Evolutionary conservation across 2,888 invertebrate genomes (phyloP), one percentile per base, ranked within the genome.

Genomic region (Stenurella melanura): DNA sequence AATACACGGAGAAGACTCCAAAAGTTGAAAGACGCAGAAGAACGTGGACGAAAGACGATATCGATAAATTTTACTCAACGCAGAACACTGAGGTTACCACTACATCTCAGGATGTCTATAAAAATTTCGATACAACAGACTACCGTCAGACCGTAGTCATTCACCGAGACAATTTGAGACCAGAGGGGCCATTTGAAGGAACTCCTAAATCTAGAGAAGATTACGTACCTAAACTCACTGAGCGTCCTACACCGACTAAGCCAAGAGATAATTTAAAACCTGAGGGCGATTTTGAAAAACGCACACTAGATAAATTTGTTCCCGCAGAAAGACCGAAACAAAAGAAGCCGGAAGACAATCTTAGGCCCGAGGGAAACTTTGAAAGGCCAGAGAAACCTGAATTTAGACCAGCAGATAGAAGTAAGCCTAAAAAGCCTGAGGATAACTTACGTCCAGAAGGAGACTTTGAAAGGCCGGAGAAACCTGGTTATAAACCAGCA

Each of bases 41-140:
- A 67, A 94, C 94, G 0, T 94, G 94, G 93, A 94, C 93, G 0
- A 94, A 94, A 85, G 94, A 94, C 88, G 94, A 94, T 83, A 92
- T 93, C 19, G 93, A 95, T 80, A 94, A 93, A 86, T 93, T 94
- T 81, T 93, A 93, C 84, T 92, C 92, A 0, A 92, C 92, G 1
- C 90, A 92, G 81, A 90, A 91, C 71, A 88, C 90, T 69, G 91
- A 92, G 85, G 90, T 90, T 75, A 89, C 91, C 75, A 94, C 95
- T 0, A 95, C 94, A 11, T 91, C 91, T n/a, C 93, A 93, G 86
- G 93, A 95, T 80, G 92, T 93, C 78, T 94, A 92, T 84, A 92
- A 90, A 85, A 91, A 89, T n/a, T 93, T 92, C 80, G 92, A 93
- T 86, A 90, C 91, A 80, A 91, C 89, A 11, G 93, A 93, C 87